A percentile compares a stretch with the other conserved stretches of the same genome.
These are phyloP conservation scores for Muricea muricata DNA, from an alignment of 92 coral and sea anemone genomes.

Conservation along the genomic window DNA sequence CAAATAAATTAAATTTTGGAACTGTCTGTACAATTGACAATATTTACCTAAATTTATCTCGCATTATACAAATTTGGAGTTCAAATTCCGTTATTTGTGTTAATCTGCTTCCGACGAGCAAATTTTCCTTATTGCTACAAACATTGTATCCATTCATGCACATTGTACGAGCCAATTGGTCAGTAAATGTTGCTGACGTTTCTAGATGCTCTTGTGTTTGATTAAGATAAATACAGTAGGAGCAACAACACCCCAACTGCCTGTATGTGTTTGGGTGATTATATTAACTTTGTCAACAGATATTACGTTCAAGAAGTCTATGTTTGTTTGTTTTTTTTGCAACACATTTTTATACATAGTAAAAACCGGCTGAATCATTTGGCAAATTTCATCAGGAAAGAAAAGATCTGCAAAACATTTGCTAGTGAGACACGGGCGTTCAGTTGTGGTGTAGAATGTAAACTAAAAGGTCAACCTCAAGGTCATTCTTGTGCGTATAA, in stretches of 20 bases:
- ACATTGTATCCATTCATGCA: not conserved
- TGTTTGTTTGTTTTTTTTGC: not conserved
- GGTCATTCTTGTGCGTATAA: not conserved
- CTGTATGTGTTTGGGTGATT: not conserved
- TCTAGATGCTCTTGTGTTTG: not conserved
- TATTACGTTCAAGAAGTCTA: too few species aligned
- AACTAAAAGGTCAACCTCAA: constrained; percentile 2
- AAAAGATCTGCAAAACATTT: not conserved
- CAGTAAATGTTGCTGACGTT: not conserved
- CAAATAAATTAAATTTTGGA: not conserved
- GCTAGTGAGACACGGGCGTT: not conserved
- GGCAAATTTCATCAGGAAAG: not conserved
- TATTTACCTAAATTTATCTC: not conserved
- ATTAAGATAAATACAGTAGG: not conserved
- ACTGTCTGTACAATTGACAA: not conserved
- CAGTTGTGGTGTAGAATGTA: not conserved
- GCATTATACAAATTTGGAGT: not conserved
- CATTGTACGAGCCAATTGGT: not conserved
- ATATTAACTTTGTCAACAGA: too few species aligned
- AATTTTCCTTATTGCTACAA: not conserved
- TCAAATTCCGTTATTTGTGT: not conserved
- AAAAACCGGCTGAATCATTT: not conserved
- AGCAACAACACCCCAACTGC: constrained; percentile 24
- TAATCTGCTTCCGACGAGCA: not conserved
- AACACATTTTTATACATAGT: not conserved